Conservation (phyloP, 1,140 invertebrate genomes). For the Aphidius gifuensis region DNA sequence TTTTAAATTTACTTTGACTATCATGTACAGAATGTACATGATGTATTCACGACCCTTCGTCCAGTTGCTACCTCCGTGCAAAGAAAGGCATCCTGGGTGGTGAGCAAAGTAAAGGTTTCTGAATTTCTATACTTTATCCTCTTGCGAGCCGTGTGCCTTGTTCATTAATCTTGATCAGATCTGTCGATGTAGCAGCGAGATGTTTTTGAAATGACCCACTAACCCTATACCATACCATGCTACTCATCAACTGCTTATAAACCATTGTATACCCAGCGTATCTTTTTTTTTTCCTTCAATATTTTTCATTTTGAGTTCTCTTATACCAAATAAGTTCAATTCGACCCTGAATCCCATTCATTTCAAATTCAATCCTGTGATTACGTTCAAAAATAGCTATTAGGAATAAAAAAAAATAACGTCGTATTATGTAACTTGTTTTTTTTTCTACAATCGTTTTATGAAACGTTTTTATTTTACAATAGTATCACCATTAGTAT, state of each 20-base stretch:
- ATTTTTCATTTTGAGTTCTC: constrained; percentile 20
- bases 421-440: no score
- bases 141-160: constrained; percentile 43
- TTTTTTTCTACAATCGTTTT: no score
- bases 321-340: no score
- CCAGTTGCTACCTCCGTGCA: constrained; percentile 34
- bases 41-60: neutral
- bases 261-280: constrained; percentile 9
- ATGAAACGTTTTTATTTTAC: no score
- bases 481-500: no score
- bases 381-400: no score
- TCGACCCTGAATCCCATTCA: no score
- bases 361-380: no score
- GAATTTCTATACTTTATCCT: constrained; percentile 4
- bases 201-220: constrained; percentile 48
- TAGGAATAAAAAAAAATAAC: no score
- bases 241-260: constrained; percentile 33
- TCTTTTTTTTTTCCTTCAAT: constrained; percentile 13
- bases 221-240: neutral
- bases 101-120: constrained; percentile 39
- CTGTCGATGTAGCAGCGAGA: constrained; percentile 54
- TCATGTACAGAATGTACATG: neutral
- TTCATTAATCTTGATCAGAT: constrained; percentile 56
- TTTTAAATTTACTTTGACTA: neutral
- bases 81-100: constrained; percentile 35